phyloP scores from a whole-genome alignment of 2,113 vertebrate genomes.

The Gallinago media region DNA sequence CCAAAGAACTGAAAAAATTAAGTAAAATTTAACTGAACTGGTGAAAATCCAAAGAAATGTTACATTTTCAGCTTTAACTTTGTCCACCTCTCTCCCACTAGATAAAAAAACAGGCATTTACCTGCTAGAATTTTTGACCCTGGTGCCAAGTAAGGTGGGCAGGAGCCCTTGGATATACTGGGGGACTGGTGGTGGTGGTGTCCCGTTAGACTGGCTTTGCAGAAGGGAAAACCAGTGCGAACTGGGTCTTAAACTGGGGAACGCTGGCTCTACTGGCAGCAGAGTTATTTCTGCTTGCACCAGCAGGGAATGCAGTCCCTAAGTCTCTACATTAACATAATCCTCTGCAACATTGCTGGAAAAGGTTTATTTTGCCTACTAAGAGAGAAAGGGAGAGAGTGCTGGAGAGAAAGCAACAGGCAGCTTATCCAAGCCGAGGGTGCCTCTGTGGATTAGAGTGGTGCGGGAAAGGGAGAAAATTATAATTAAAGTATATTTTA shows the following conservation, averaged over 20 bases:
- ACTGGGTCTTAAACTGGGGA: background rate
- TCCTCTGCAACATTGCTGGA: background rate
- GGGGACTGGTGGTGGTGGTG: too few species aligned
- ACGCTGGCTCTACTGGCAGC: background rate
- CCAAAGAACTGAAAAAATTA: background rate
- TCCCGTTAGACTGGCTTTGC: background rate
- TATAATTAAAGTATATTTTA: background rate
- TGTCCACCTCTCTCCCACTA: background rate
- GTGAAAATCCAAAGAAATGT: background rate
- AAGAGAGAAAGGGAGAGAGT: background rate
- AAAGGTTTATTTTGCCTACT: background rate
- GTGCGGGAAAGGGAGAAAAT: background rate
- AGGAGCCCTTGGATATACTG: fast-evolving
- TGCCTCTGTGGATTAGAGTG: background rate
- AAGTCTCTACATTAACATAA: background rate
- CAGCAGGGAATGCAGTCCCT: background rate
- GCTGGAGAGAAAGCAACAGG: background rate
- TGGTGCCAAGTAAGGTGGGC: background rate
- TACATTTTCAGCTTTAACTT: background rate
- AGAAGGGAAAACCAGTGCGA: background rate
- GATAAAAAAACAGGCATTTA: background rate
- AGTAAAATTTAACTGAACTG: background rate
- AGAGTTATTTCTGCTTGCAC: background rate
- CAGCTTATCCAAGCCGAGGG: background rate
- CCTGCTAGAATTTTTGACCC: background rate